Percentiles rank a stretch among this genome's conserved stretches.
phyloP scores from a whole-genome alignment of 1,140 invertebrate genomes.

The Bilobella aurantiaca region DNA sequence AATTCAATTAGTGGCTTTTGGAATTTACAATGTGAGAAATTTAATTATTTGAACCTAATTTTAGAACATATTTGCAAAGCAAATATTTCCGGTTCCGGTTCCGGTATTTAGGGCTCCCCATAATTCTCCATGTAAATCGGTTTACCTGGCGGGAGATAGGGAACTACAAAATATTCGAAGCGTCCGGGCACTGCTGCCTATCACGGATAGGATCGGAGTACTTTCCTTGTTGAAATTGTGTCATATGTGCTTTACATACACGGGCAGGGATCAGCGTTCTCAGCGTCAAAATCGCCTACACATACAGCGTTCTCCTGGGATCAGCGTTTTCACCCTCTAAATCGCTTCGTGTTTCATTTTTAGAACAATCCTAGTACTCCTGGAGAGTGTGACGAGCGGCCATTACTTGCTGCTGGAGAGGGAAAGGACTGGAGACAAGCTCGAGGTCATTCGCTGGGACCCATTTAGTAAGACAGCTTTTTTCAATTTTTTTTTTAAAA shows the following conservation, averaged over 20 bases:
- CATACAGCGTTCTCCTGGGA: background rate
- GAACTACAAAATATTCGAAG: too few relatives aligned
- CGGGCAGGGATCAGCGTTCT: too few relatives aligned
- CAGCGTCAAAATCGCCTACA: too few relatives aligned
- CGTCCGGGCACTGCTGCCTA: too few relatives aligned
- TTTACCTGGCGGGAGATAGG: too few relatives aligned
- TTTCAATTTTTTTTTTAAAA: background rate
- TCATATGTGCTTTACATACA: too few relatives aligned
- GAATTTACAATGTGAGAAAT: background rate
- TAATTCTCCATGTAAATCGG: too few relatives aligned
- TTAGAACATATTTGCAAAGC: too few relatives aligned
- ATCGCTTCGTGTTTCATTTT: background rate
- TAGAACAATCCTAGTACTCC: slow-evolving; percentile 60
- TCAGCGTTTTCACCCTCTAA: background rate
- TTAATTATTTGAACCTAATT: background rate
- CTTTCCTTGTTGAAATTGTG: too few relatives aligned
- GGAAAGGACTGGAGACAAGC: slow-evolving; percentile 62
- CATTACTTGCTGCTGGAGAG: slow-evolving; percentile 54
- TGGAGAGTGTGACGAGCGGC: slow-evolving; percentile 65
- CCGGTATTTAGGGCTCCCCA: too few relatives aligned
- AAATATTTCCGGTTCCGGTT: too few relatives aligned
- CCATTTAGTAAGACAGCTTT: slow-evolving; percentile 55
- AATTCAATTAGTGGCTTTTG: background rate
- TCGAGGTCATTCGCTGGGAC: slow-evolving; percentile 62
- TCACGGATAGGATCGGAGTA: too few relatives aligned